A percentile compares a stretch with the other conserved stretches of the same genome.
Conservation (phyloP, 2,888 invertebrate species). For the Mesopsocus fuscifrons region DNA sequence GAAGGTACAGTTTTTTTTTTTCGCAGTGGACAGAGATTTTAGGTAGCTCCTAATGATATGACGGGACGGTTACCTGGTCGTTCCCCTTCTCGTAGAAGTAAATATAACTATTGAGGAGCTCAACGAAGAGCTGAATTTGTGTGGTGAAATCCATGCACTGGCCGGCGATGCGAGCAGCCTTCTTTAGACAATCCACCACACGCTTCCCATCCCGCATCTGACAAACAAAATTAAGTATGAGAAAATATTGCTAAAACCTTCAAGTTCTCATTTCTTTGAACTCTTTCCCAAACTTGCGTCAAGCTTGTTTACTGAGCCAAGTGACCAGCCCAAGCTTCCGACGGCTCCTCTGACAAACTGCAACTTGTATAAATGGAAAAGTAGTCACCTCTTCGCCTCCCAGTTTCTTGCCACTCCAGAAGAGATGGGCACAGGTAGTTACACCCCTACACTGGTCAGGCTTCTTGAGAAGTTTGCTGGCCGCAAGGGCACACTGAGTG, state of each 20-base stretch:
- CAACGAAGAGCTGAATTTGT: constrained; percentile 89
- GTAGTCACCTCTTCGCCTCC: constrained; percentile 28
- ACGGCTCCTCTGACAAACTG: constrained; percentile 50
- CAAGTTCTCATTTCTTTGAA: not conserved
- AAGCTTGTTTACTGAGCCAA: no score
- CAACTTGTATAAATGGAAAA: no score
- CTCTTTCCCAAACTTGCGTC: no score
- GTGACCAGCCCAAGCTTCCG: constrained; percentile 77
- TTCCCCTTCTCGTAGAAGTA: constrained; percentile 84
- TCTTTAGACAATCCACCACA: constrained; percentile 88
- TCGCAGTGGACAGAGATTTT: no score
- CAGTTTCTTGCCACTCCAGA: constrained; percentile 73
- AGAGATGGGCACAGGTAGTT: constrained; percentile 83
- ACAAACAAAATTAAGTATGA: constrained; percentile 11
- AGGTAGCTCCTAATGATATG: no score
- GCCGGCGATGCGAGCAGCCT: constrained; percentile 83
- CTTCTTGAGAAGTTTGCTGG: constrained; percentile 89
- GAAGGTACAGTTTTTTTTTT: no score
- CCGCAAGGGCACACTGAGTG: constrained; percentile 89
- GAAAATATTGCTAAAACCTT: no score
- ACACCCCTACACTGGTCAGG: constrained; percentile 96
- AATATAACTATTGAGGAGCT: constrained; percentile 83
- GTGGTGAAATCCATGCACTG: constrained; percentile 96
- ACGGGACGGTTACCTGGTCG: no score
- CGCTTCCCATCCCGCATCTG: constrained; percentile 77